Percentiles rank a stretch among this genome's conserved stretches.
Evolutionary conservation across 2,113 vertebrate species (phyloP).

Genomic region (Echinops telfairi): DNA sequence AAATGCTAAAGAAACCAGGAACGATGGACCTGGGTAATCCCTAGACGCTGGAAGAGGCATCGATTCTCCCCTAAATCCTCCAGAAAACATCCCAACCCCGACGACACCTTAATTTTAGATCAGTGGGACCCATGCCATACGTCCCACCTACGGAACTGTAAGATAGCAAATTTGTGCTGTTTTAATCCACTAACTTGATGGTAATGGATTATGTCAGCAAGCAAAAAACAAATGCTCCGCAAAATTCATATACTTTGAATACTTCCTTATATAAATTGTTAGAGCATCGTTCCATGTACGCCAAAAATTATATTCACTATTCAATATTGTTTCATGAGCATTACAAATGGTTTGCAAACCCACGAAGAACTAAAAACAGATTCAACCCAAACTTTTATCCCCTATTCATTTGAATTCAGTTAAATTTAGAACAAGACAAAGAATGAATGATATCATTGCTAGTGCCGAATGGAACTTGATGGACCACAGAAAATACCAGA

Average conservation of each 20-base stretch:
- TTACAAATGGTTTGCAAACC: background rate
- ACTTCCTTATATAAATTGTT: conserved; percentile 36
- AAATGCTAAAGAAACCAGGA: background rate
- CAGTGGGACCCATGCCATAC: background rate
- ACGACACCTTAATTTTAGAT: background rate
- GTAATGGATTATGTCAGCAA: background rate
- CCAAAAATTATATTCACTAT: background rate
- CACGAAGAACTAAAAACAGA: background rate
- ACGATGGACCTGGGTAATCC: background rate
- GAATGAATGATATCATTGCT: too few relatives aligned
- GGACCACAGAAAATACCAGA: too few relatives aligned
- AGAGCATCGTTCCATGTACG: background rate
- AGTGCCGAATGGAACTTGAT: too few relatives aligned
- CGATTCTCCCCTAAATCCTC: background rate
- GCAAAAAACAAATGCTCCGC: background rate
- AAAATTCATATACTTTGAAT: background rate
- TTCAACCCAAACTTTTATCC: background rate
- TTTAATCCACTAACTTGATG: background rate
- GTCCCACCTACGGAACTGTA: background rate
- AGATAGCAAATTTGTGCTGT: background rate
- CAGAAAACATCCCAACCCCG: background rate
- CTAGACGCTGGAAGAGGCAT: background rate
- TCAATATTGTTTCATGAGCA: background rate
- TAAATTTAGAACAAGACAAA: too few relatives aligned
- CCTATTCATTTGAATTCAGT: background rate